Evolutionary conservation across 2,797 vertebrate species (phyloP), one percentile per base, ranked within the genome.

Genomic region (Harpagifer antarcticus): DNA sequence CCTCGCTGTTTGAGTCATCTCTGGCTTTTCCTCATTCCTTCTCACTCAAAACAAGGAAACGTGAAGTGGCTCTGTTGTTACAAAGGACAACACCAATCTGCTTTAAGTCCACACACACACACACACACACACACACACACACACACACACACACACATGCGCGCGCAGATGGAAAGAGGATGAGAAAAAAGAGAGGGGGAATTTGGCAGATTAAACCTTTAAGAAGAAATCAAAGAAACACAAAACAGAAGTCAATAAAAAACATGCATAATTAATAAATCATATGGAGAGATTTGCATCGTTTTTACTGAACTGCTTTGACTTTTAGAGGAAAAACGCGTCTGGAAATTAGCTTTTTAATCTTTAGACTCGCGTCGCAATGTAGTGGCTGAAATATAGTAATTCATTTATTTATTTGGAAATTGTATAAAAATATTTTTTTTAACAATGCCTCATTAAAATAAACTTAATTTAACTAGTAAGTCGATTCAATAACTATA

Each of bases 21-120:
- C 68, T 72, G 62, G 37, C 55, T 82, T 69, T 74, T 66, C 78
- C 53, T 79, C 82, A 20, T 81, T 80, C 72, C 74, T 68, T 72
- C 87, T 83, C 68, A 79, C 79, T 86, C 72, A 79, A 87, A 85
- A 87, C 72, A 82, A 78, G 74, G 71, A 85, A 73, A 87, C 70
- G 79, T 89, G 86, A 90, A 91, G 89, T 88, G 88, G 79, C 75
- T 85, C 72, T 80, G 83, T 84, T 88, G 83, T 92, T 90, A 89
- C 77, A 86, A 82, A 81, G 79, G 84, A 89, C 79, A 84, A 80
- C 86, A 86, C 71, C 80, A 88, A 86, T 87, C 78, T 88, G 85
- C 31, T 88, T 79, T 76, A 84, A 87, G 31, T 87, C 73, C 68
- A 81, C 78, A 60, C 76, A 52, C 69, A 49, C n/a, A 42, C 19